A percentile compares a stretch with the other conserved stretches of the same genome.
phyloP scores from a whole-genome alignment of 2,888 invertebrate species.

The Crocallis elinguaria region DNA sequence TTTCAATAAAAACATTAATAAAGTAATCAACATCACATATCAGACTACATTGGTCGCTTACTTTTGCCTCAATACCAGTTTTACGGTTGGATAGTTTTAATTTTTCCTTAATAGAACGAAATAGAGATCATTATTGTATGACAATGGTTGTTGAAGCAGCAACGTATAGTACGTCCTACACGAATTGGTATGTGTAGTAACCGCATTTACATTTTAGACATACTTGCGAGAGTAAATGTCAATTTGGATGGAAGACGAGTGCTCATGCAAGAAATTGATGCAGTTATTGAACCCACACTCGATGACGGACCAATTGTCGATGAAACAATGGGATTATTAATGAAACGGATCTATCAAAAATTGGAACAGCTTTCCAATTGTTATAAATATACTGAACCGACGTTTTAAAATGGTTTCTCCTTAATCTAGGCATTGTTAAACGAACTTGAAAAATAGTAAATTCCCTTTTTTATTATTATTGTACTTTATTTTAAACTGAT shows the following conservation, averaged over 20 bases:
- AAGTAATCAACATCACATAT: constrained; percentile 73
- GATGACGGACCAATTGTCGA: constrained; percentile 71
- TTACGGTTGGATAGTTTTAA: constrained; percentile 39
- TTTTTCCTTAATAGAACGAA: constrained; percentile 44
- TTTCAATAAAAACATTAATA: constrained; percentile 77
- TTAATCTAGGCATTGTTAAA: too few relatives aligned
- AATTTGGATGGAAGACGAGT: constrained; percentile 79
- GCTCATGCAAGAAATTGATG: constrained; percentile 75
- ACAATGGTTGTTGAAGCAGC: constrained; percentile 29
- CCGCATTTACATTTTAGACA: constrained; percentile 82
- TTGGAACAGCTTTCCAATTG: constrained; percentile 27
- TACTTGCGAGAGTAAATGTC: constrained; percentile 81
- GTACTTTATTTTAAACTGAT: too few relatives aligned
- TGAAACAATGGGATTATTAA: constrained; percentile 60
- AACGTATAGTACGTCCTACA: constrained; percentile 45
- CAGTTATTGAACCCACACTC: constrained; percentile 75
- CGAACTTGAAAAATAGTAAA: too few relatives aligned
- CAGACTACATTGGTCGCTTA: constrained; percentile 67
- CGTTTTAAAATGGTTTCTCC: too few relatives aligned
- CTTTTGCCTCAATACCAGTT: constrained; percentile 48
- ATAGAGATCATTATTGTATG: constrained; percentile 52
- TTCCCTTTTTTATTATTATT: too few relatives aligned
- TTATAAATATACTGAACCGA: constrained; percentile 8
- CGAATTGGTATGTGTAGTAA: constrained; percentile 76
- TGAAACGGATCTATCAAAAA: constrained; percentile 38